Base-by-base conservation (phyloP, 2,113 vertebrate species). In the Atrichornis clamosus region DNA sequence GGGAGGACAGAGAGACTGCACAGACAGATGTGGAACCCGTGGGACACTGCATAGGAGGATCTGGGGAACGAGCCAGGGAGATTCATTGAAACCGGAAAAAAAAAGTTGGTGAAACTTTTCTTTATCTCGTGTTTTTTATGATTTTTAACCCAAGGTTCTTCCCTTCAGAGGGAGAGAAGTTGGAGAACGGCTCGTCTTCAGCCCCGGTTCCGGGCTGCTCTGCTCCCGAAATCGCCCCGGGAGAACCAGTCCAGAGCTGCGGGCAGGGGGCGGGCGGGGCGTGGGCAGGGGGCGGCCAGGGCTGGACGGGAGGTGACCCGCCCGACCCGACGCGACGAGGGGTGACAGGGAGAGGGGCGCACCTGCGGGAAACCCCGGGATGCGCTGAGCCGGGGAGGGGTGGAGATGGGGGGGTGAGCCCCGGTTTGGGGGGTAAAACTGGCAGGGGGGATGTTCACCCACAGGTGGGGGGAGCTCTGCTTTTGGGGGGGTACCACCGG, bases 21-120 rank as follows among this genome's bases (percentile, higher is more conserved):
- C 73, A 13, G 46, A 11, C 41, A 28, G 65, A 12, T 1, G 3
- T 11, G 39, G n/a, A 42, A 15, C 10, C 42, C 10, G 1, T 1
- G 33, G 53, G 59, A 87, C 5, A 2, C 68, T 3, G 35, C 18
- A 2, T 20, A 2, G 39, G 12, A 73, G 46, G 65, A 13, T 49
- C 10, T 15, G 59, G 24, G 72, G 50, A 13, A 35, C 6, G 10
- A 85, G 49, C 8, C 56, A 2, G 68, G 32, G 3, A 46, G 7
- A 28, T 47, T 32, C 33, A 14, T 1, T 0, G 9, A 46, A 30
- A 33, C 6, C 2, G 15, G 32, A 3, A 5, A 19, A 47, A 46
- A 50, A 41, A 47, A 84, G 64, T 86, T 81, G 52, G 35, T 23
- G 64, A 84, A 96, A 95, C 41, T 94, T 86, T 53, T 62, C 35